A percentile compares a stretch with the other conserved stretches of the same genome.
phyloP scores from a whole-genome alignment of 2,113 vertebrate genomes.

The Oncorhynchus mykiss region DNA sequence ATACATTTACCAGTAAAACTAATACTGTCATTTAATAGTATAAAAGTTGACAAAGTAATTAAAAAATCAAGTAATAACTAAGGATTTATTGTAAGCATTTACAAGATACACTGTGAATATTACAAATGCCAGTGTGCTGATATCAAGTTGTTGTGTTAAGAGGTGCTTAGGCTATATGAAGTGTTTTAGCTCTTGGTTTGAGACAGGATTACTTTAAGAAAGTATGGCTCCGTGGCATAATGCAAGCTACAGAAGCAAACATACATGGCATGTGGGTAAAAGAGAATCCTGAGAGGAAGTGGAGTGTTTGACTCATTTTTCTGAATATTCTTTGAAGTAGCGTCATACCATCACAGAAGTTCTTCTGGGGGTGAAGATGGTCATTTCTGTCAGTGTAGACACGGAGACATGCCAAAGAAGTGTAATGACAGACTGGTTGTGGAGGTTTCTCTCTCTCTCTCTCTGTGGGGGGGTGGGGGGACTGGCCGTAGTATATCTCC shows the following conservation, averaged over 20 bases:
- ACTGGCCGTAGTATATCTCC: slow-evolving; percentile 22
- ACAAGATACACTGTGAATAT: no score
- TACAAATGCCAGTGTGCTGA: no score
- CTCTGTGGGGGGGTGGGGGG: not conserved
- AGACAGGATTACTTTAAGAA: not conserved
- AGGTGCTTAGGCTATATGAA: not conserved
- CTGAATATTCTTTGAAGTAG: not conserved
- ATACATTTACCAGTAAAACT: no score
- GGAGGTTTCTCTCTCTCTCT: slow-evolving; percentile 1
- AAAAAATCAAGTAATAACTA: no score
- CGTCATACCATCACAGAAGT: not conserved
- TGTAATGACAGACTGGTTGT: not conserved
- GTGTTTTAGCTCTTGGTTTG: not conserved
- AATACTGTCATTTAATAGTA: no score
- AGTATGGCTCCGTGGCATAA: no score
- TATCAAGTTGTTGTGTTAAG: not conserved
- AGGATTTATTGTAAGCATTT: no score
- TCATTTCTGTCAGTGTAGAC: not conserved
- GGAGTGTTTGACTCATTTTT: not conserved
- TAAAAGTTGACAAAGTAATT: no score
- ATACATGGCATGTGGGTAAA: not conserved
- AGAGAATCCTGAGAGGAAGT: not conserved
- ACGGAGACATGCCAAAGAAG: not conserved
- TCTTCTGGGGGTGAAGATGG: not conserved
- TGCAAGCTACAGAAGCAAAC: not conserved